A percentile compares a stretch with the other conserved stretches of the same genome.
Evolutionary conservation across 1,140 invertebrate genomes (phyloP).

Genomic region (Ceratina australensis): DNA sequence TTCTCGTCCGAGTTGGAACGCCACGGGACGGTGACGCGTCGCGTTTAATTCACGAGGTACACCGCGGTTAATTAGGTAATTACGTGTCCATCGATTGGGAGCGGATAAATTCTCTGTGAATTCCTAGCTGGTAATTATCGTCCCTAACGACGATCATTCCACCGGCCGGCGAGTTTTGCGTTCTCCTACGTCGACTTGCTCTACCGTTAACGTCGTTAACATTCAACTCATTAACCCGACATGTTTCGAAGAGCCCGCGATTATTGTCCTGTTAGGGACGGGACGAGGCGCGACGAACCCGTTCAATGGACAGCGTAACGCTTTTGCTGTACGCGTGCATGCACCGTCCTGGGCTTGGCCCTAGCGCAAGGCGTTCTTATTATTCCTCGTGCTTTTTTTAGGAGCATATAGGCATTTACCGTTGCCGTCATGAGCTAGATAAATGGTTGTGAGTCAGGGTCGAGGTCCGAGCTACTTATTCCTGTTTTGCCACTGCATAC

Average conservation of each 20-base stretch:
- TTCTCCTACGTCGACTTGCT: neutral
- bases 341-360: neutral
- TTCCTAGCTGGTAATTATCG: constrained; percentile 21
- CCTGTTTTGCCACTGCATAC: neutral
- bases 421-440: constrained; percentile 37
- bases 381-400: neutral
- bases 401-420: constrained; percentile 23
- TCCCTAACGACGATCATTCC: neutral
- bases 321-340: too few relatives aligned
- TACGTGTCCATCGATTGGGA: neutral
- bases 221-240: constrained; percentile 15
- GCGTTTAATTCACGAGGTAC: neutral
- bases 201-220: constrained; percentile 41
- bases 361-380: neutral
- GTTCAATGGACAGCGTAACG: neutral
- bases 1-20: too few relatives aligned
- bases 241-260: neutral
- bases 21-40: neutral
- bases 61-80: neutral
- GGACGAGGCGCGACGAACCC: constrained; percentile 1
- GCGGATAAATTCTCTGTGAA: constrained; percentile 9
- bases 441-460: constrained; percentile 51
- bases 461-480: constrained; percentile 47
- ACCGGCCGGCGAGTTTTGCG: neutral
- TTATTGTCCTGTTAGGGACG: neutral